Percentiles rank a stretch among this genome's conserved stretches.
Evolutionary conservation across 2,113 vertebrate genomes (phyloP).

Genomic region (Salvelinus fontinalis): DNA sequence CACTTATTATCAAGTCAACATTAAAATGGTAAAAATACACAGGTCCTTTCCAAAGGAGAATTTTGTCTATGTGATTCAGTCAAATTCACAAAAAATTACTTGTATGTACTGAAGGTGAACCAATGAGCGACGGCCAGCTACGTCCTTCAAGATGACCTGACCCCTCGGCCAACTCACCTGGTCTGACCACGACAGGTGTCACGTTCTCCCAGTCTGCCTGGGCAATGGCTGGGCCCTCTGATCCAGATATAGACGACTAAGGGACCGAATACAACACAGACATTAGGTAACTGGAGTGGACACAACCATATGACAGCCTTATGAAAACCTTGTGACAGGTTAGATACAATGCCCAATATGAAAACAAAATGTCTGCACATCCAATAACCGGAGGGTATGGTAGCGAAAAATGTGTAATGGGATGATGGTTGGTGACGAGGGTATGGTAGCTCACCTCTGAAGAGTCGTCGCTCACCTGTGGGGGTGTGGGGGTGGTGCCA

Average conservation of each 20-base stretch:
- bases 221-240: conserved; percentile 54
- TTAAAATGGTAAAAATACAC: too few relatives aligned
- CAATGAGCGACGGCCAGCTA: too few relatives aligned
- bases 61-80: too few relatives aligned
- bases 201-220: conserved; percentile 90
- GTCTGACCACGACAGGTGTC: conserved; percentile 71
- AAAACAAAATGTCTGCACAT: not conserved
- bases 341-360: not conserved
- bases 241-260: conserved; percentile 70
- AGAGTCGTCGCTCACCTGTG: conserved; percentile 73
- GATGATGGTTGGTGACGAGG: not conserved
- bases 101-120: too few relatives aligned
- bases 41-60: too few relatives aligned
- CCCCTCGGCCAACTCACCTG: conserved; percentile 72
- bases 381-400: not conserved
- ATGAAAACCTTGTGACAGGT: not conserved
- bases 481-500: conserved; percentile 90
- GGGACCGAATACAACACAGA: not conserved
- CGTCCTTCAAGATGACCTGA: too few relatives aligned
- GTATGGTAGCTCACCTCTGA: conserved; percentile 49
- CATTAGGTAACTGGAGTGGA: too few relatives aligned
- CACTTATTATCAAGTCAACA: too few relatives aligned
- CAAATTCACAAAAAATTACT: too few relatives aligned
- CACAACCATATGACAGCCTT: not conserved
- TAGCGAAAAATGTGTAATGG: not conserved